Conservation (phyloP, 1,140 invertebrate species). For the Nebria ingens region DNA sequence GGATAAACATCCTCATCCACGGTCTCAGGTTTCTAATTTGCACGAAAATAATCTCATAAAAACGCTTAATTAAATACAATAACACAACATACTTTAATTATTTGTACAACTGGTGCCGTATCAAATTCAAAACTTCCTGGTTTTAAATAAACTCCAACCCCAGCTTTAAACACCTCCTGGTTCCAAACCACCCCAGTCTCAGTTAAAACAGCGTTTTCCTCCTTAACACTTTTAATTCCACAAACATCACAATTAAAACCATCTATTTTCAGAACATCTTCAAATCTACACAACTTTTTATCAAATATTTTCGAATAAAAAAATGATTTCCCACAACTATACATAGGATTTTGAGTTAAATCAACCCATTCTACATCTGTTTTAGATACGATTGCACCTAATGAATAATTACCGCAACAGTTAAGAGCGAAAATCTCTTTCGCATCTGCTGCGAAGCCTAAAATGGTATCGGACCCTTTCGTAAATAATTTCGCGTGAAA, state of each 20-base stretch:
- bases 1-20: not conserved
- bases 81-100: not conserved
- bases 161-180: not conserved
- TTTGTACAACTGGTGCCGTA: not conserved
- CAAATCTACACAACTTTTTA: not conserved
- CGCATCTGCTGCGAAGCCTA: not conserved
- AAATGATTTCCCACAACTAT: not conserved
- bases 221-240: too few relatives aligned
- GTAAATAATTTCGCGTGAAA: not conserved
- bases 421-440: not conserved
- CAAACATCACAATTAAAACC: too few relatives aligned
- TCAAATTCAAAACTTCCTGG: not conserved
- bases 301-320: not conserved
- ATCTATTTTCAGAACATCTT: too few relatives aligned
- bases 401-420: not conserved
- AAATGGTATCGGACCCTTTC: not conserved
- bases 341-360: not conserved
- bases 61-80: not conserved
- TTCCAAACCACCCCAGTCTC: not conserved
- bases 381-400: not conserved
- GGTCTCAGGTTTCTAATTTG: not conserved
- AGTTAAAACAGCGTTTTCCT: too few relatives aligned
- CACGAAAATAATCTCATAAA: not conserved
- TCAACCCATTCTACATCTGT: not conserved
- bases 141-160: not conserved